These are phyloP conservation scores for Festucalex cinctus DNA, from an alignment of 2,113 vertebrate species.

Conservation along the genomic window DNA sequence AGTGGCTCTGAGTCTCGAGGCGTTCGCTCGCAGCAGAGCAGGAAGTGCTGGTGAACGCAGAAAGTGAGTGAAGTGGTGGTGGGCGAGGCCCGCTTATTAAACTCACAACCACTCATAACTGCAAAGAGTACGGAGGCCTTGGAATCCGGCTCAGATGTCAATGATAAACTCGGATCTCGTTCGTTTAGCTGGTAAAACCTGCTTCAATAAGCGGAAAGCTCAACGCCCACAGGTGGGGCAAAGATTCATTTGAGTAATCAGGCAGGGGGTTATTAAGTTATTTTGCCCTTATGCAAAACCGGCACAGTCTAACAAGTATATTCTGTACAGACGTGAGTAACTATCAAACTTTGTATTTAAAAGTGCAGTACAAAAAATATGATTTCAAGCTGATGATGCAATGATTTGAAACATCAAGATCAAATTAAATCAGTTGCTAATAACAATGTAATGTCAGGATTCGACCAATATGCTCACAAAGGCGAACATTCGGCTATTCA, in stretches of 20 bases:
- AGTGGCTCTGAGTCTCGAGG: constrained; percentile 41
- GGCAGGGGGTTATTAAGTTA: constrained; percentile 22
- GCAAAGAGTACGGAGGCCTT: constrained; percentile 31
- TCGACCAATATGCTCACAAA: no score
- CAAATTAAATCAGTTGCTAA: neutral
- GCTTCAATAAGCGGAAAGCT: constrained; percentile 42
- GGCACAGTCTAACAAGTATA: neutral
- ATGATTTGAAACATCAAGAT: neutral
- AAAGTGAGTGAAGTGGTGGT: constrained; percentile 62
- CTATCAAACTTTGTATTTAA: neutral
- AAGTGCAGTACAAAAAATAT: neutral
- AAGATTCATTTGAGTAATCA: constrained; percentile 50
- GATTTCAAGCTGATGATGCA: neutral
- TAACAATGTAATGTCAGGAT: neutral
- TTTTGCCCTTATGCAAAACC: constrained; percentile 33
- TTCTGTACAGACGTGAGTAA: neutral
- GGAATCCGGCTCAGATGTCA: constrained; percentile 62
- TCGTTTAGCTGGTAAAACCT: constrained; percentile 57
- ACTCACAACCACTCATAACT: constrained; percentile 51
- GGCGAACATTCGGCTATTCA: no score
- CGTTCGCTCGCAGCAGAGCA: constrained; percentile 59
- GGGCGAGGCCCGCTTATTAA: constrained; percentile 60
- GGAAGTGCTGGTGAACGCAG: constrained; percentile 60
- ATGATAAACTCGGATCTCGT: constrained; percentile 59
- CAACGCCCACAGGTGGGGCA: constrained; percentile 46